Conservation (phyloP, 2,888 invertebrate genomes). For the Ferrisia virgata region DNA sequence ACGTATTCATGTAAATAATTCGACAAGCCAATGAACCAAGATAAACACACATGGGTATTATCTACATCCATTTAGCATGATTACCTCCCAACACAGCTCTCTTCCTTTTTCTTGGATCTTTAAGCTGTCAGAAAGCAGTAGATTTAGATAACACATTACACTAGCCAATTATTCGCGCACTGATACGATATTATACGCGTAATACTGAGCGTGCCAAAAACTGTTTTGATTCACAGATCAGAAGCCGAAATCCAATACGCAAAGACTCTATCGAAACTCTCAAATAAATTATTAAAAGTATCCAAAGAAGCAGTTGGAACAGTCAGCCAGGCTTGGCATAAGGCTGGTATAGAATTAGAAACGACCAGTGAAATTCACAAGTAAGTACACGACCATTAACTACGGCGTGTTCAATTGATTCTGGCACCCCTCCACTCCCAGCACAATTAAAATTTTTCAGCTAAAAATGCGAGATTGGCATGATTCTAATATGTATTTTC, state of each 20-base stretch:
- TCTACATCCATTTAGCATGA: not conserved
- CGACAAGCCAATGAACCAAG: not conserved
- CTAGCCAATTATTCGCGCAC: not conserved
- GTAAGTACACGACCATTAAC: conserved; percentile 54
- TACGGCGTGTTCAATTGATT: no score
- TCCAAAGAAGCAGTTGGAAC: conserved; percentile 59
- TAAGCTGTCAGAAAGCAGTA: not conserved
- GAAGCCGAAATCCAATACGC: conserved; percentile 89
- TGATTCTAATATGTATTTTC: no score
- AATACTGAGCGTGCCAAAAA: not conserved
- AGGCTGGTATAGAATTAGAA: conserved; percentile 88
- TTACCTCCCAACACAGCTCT: not conserved
- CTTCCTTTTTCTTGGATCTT: not conserved
- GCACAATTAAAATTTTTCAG: no score
- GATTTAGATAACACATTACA: not conserved
- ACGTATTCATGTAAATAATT: not conserved
- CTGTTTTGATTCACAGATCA: conserved; percentile 62
- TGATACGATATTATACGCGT: not conserved
- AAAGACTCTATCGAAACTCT: conserved; percentile 83
- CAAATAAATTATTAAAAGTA: conserved; percentile 78
- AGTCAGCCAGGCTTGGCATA: conserved; percentile 86
- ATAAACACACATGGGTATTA: not conserved
- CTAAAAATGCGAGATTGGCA: no score
- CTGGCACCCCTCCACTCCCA: no score
- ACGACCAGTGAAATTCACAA: conserved; percentile 85